Evolutionary conservation across 2,797 vertebrate species (phyloP).

Genomic region (Monodelphis domestica): DNA sequence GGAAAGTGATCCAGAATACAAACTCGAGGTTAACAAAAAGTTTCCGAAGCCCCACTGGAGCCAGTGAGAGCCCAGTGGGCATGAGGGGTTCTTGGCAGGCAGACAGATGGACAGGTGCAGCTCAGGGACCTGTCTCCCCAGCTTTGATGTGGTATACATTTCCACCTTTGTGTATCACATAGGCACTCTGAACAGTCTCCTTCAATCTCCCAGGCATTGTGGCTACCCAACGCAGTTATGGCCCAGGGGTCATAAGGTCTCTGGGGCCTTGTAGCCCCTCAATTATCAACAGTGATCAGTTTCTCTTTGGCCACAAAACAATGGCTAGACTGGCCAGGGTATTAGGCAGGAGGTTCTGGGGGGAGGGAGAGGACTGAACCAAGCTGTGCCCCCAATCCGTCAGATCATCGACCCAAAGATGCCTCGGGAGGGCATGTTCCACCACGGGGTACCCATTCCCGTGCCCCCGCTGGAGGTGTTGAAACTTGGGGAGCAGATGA

Average conservation of each 20-base stretch:
- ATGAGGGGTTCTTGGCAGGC: slow-evolving; percentile 37
- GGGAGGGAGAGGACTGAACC: slow-evolving; percentile 32
- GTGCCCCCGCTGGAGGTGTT: slow-evolving; percentile 98
- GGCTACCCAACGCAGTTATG: slow-evolving; percentile 32
- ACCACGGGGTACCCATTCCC: slow-evolving; percentile 97
- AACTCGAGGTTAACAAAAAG: slow-evolving; percentile 7
- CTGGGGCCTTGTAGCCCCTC: not conserved
- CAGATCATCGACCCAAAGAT: slow-evolving; percentile 99
- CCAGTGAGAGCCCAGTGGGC: not conserved
- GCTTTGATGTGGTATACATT: not conserved
- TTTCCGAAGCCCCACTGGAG: not conserved
- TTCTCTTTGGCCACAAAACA: slow-evolving; percentile 30
- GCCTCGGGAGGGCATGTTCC: slow-evolving; percentile 98
- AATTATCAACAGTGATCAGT: not conserved
- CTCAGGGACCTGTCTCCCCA: slow-evolving; percentile 14
- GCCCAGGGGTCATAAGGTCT: slow-evolving; percentile 24
- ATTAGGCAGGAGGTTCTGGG: not conserved
- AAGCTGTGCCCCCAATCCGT: slow-evolving; percentile 50
- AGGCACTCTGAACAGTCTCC: not conserved
- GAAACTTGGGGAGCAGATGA: slow-evolving; percentile 99
- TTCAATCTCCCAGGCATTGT: slow-evolving; percentile 6
- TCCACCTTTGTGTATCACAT: not conserved
- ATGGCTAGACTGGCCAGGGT: slow-evolving; percentile 17
- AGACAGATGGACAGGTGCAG: not conserved
- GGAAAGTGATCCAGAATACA: slow-evolving; percentile 16